Conservation (phyloP, 2,113 vertebrate genomes). For the Macquaria australasica region DNA sequence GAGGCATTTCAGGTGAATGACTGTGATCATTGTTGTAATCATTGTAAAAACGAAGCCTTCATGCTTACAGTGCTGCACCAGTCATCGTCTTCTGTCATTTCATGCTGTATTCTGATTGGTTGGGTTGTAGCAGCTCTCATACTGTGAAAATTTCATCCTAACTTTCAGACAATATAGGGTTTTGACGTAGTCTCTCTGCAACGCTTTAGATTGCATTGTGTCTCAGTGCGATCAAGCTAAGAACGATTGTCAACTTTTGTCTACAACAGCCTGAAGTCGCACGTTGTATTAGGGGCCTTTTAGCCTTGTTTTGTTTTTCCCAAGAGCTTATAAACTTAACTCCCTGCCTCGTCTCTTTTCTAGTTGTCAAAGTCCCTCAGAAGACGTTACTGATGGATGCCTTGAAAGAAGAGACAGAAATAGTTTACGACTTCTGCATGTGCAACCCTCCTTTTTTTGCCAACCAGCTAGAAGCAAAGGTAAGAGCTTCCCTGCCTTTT, state of each 20-base stretch:
- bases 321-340: background rate
- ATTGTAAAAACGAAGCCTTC: background rate
- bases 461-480: slow-evolving; percentile 96
- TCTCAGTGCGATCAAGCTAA: no score
- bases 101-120: background rate
- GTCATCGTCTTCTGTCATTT: no score
- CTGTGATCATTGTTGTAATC: no score
- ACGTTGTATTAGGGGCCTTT: background rate
- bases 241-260: background rate
- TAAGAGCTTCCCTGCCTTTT: slow-evolving; percentile 58
- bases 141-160: background rate
- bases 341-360: background rate
- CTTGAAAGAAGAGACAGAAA: slow-evolving; percentile 95
- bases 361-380: slow-evolving; percentile 98
- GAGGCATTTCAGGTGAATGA: background rate
- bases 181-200: no score
- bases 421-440: slow-evolving; percentile 98
- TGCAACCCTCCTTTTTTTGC: slow-evolving; percentile 99
- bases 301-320: background rate
- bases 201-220: background rate
- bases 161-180: no score
- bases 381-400: slow-evolving; percentile 98
- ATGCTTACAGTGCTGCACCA: background rate
- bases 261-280: background rate
- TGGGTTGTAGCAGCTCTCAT: background rate